Evolutionary conservation across 1,140 invertebrate species (phyloP).

Genomic region (Saccostrea echinata): DNA sequence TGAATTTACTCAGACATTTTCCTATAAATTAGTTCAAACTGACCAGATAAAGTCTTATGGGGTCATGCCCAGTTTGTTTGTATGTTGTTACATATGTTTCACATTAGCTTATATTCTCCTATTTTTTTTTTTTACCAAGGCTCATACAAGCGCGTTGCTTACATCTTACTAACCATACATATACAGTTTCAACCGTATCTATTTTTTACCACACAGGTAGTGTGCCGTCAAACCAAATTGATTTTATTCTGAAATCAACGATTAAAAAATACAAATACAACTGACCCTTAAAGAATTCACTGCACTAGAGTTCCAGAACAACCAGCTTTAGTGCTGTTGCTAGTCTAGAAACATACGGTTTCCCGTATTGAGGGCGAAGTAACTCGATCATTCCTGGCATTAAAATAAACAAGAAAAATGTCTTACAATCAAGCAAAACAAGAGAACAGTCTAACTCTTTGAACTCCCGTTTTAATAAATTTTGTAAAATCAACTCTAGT

Average conservation of each 20-base stretch:
- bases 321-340: not conserved
- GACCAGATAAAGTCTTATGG: conserved; percentile 10
- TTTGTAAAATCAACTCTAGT: not conserved
- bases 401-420: conserved; percentile 12
- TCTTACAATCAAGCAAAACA: conserved; percentile 19
- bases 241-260: conserved; percentile 24
- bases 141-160: not conserved
- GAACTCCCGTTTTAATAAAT: conserved; percentile 4
- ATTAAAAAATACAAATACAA: conserved; percentile 14
- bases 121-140: not conserved
- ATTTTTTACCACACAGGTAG: not conserved
- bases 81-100: conserved; percentile 22
- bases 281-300: conserved; percentile 14
- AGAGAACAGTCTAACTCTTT: conserved; percentile 28
- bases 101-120: not conserved
- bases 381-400: conserved; percentile 31
- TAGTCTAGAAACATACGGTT: conserved; percentile 29
- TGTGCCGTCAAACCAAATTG: not conserved
- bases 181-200: not conserved
- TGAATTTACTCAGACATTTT: conserved; percentile 19
- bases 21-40: conserved; percentile 6
- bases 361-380: not conserved
- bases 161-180: not conserved
- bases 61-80: conserved; percentile 12
- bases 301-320: conserved; percentile 7